Percentiles rank a stretch among this genome's conserved stretches.
Evolutionary conservation across 1,140 invertebrate genomes (phyloP).

Genomic region (Triops longicaudatus): DNA sequence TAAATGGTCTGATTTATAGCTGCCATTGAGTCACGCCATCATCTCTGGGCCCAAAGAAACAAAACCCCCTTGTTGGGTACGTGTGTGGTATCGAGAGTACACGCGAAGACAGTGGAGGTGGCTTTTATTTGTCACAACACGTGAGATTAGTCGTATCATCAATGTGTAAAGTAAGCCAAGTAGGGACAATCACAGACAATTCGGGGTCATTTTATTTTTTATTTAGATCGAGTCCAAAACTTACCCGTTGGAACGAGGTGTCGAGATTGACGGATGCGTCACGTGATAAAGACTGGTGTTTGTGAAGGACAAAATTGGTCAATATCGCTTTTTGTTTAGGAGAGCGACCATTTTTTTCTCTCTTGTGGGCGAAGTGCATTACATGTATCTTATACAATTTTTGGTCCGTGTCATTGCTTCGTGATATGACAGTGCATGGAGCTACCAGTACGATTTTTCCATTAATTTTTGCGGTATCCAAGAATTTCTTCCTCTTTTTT

Average conservation of each 20-base stretch:
- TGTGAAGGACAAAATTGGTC: not conserved
- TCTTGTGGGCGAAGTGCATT: not conserved
- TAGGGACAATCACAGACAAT: not conserved
- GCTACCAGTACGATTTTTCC: not conserved
- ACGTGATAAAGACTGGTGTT: not conserved
- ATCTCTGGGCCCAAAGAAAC: not conserved
- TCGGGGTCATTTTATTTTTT: not conserved
- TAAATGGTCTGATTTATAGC: not conserved
- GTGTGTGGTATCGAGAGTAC: constrained; percentile 10
- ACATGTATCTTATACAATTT: not conserved
- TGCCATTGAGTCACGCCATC: constrained; percentile 11
- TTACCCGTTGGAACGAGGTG: no score
- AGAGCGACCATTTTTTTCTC: not conserved
- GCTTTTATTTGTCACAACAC: not conserved
- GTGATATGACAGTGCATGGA: not conserved
- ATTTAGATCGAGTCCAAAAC: not conserved
- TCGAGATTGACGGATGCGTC: not conserved
- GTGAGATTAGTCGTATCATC: not conserved
- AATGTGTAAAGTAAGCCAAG: not conserved
- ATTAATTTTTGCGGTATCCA: not conserved
- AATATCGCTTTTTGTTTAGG: not conserved
- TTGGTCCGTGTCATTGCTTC: not conserved
- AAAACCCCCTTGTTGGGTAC: not conserved
- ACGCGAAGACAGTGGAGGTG: not conserved
- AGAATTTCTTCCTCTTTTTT: not conserved